These are phyloP conservation scores for Caenorhabditis doughertyi DNA, from an alignment of 2,888 invertebrate genomes.

Conservation along the genomic window DNA sequence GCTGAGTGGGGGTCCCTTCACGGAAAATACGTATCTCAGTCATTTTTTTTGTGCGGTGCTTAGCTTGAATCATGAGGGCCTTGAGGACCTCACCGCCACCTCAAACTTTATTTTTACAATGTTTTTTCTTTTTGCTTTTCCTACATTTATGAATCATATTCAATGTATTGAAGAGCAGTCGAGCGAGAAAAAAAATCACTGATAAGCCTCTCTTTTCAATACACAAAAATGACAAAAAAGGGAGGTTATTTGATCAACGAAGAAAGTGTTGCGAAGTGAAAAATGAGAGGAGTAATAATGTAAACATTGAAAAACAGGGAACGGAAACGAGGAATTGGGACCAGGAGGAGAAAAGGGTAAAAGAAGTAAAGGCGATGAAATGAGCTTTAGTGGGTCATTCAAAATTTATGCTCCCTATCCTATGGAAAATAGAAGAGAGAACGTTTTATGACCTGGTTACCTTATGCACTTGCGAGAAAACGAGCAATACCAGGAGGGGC, in stretches of 20 bases:
- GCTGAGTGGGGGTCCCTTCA: background rate
- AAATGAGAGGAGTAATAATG: conserved; percentile 9
- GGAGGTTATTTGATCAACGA: conserved; percentile 6
- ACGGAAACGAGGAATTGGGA: conserved; percentile 18
- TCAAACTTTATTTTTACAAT: conserved; percentile 9
- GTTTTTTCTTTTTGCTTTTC: background rate
- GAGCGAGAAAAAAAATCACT: conserved; percentile 20
- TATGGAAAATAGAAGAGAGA: conserved; percentile 8
- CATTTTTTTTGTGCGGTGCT: conserved; percentile 6
- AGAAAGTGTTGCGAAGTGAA: conserved; percentile 41
- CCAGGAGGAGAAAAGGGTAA: background rate
- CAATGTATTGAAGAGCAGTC: background rate
- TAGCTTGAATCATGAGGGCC: conserved; percentile 41
- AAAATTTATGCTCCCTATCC: conserved; percentile 46
- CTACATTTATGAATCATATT: conserved; percentile 14
- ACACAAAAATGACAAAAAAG: conserved; percentile 16
- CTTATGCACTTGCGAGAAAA: conserved; percentile 41
- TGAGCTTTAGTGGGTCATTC: conserved; percentile 50
- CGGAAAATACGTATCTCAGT: conserved; percentile 14
- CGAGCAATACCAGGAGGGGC: background rate
- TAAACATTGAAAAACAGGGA: conserved; percentile 29
- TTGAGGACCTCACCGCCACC: conserved; percentile 16
- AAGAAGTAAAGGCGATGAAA: conserved; percentile 24
- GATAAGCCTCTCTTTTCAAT: conserved; percentile 10
- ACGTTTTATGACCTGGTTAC: conserved; percentile 53